Evolutionary conservation across 2,888 invertebrate genomes (phyloP), one percentile per base, ranked within the genome.

Genomic region (Limnephilus rhombicus): DNA sequence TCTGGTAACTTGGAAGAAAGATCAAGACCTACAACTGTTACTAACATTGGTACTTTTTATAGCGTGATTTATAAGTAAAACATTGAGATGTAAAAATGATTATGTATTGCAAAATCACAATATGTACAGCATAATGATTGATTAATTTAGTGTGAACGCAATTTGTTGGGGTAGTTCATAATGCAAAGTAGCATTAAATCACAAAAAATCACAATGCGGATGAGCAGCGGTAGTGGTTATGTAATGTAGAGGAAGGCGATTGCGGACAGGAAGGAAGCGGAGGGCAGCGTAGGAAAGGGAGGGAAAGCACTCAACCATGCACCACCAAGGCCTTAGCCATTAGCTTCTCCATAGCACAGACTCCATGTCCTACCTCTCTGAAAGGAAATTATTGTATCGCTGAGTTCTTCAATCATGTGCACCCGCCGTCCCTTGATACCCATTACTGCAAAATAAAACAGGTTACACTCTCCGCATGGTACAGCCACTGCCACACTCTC

Each of bases 331-430:
- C 68, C 11, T 53, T 45, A 15, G 86, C 29, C 29, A n/a, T 83
- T 83, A 86, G 86, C 49, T 86, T 86, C 86, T 86, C 41, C 45
- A 37, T 15, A n/a, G 90, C 68, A 49, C 90, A 80, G 81, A 45
- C 34, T 45, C 68, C 45, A 37, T 49, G 31, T 95, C 97, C 97
- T 98, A 99, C 99, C 99, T 99, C 99, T 98, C 97, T 99, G 99
- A 97, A 99, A 99, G 96, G 99, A 99, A 97, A 99, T 99, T 96
- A 99, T 98, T 95, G 99, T 99, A 97, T 99, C 99, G 97, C 99
- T 99, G 96, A 99, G 97, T 97, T 99, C 99, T 97, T 99, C 99
- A 96, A 99, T 99, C 98, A 99, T 98, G 97, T 99, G 99, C 96
- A 99, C 99, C 96, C 99, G 97, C 95, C 99, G 97, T 96, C 99